Conservation (phyloP, 2,797 vertebrate genomes). For the Pagetopsis macropterus region DNA sequence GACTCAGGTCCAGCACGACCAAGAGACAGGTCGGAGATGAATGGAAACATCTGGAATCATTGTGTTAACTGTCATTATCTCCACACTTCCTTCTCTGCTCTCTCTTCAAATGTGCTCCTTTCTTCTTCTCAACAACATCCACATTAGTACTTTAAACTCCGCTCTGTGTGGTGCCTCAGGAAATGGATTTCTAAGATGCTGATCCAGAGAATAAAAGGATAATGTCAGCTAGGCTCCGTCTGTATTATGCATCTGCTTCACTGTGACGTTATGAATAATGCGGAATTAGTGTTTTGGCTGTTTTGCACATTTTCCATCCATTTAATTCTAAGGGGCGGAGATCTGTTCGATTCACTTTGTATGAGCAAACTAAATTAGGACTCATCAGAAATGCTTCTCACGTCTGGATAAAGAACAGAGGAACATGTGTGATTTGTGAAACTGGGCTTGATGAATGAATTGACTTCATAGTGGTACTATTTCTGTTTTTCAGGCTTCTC, state of each 20-base stretch:
- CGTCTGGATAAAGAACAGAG: neutral
- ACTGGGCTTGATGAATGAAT: neutral
- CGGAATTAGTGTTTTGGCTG: neutral
- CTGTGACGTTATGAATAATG: neutral
- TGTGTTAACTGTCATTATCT: too few species aligned
- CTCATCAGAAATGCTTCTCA: neutral
- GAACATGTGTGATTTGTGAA: neutral
- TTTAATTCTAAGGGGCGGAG: neutral
- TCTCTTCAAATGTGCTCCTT: neutral
- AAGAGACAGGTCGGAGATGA: conserved; percentile 87
- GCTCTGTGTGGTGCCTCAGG: neutral
- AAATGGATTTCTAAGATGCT: conserved; percentile 9
- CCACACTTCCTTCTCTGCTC: neutral
- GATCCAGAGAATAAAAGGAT: conserved; percentile 4
- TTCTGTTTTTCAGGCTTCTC: conserved; percentile 86
- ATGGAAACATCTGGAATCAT: too few species aligned
- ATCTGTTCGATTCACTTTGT: neutral
- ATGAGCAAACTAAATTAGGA: neutral
- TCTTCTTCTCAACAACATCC: neutral
- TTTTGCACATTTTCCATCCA: neutral
- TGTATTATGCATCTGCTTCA: neutral
- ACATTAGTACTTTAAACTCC: conserved; percentile 12
- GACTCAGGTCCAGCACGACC: conserved; percentile 91
- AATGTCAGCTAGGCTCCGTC: neutral
- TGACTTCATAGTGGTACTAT: neutral